A percentile compares a stretch with the other conserved stretches of the same genome.
phyloP scores from a whole-genome alignment of 2,113 vertebrate genomes.

The Zonotrichia leucophrys region DNA sequence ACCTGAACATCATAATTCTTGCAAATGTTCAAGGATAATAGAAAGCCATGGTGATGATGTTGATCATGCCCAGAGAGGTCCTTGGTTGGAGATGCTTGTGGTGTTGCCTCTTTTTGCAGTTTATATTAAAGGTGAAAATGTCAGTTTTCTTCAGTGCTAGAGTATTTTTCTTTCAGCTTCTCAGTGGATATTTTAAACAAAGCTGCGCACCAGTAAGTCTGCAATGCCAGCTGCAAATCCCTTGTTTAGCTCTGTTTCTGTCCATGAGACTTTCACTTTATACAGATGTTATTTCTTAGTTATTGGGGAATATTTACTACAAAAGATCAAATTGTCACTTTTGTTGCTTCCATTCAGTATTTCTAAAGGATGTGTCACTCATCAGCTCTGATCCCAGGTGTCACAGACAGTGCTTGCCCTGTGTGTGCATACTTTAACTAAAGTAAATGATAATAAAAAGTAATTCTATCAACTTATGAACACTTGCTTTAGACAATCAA shows the following conservation, averaged over 20 bases:
- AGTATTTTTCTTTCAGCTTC: not conserved
- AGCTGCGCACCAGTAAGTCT: not conserved
- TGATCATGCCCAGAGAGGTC: not conserved
- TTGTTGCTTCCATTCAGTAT: not conserved
- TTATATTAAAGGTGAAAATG: not conserved
- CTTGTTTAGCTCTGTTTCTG: not conserved
- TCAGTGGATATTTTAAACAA: not conserved
- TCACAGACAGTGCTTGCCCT: not conserved
- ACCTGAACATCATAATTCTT: not conserved
- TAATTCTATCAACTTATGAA: not conserved
- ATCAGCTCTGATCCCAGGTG: not conserved
- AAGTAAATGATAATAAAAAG: not conserved
- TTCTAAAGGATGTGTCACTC: not conserved
- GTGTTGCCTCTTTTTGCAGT: not conserved
- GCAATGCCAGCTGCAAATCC: not conserved
- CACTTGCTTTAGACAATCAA: not conserved
- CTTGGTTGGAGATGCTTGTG: not conserved
- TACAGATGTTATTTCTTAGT: not conserved
- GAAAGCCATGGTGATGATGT: not conserved
- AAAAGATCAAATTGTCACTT: not conserved
- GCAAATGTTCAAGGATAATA: not conserved
- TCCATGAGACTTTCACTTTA: not conserved
- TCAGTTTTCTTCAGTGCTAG: not conserved
- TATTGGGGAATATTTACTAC: not conserved
- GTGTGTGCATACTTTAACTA: not conserved